Base-by-base conservation (phyloP, 1,140 invertebrate genomes). In the Orussus abietinus region DNA sequence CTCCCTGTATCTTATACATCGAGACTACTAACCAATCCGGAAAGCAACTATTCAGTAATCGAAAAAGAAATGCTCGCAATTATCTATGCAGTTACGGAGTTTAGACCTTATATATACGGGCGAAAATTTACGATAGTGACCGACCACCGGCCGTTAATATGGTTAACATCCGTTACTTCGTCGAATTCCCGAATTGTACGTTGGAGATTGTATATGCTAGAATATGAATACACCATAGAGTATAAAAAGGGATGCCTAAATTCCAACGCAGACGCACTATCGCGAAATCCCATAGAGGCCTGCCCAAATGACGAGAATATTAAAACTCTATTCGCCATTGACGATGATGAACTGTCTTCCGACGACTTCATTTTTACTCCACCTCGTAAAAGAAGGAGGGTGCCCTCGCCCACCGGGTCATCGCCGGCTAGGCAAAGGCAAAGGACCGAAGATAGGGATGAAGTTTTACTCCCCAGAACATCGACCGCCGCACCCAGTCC, bases 121-220 rank as follows among this genome's bases (percentile, higher is more conserved):
- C 57, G 43, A 14, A 57, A 68, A 38, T 78, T 80, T 43, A 64
- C 26, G 5, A 55, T 79, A 0, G 32, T 71, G 3, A 79, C 75
- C 0, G 77, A 81, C 38, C 77, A 79, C 39, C 55, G 53, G 42
- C 66, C 72, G 0, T 52, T 80, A n/a, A 44, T 45, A 26, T 79
- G 70, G 69, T 47, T 80, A 13, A 61, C 64, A 20, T 62, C 62
- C 9, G 53, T 66, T 0, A 77, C 73, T 53, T 65, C 76, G 30
- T 59, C 58, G 0, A 42, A 35, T 9, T 50, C 47, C 11, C 44
- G 51, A 39, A 41, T 70, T 2, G 19, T 55, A 3, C 14, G 59
- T 20, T 69, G 59, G 61, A 33, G 53, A 30, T 38, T 69, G 0
- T 51, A 56, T 45, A 31, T 70, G 12, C 48, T 45, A 21, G 61